Evolutionary conservation across 2,797 vertebrate genomes (phyloP).

Genomic region (Neopelma chrysocephalum): DNA sequence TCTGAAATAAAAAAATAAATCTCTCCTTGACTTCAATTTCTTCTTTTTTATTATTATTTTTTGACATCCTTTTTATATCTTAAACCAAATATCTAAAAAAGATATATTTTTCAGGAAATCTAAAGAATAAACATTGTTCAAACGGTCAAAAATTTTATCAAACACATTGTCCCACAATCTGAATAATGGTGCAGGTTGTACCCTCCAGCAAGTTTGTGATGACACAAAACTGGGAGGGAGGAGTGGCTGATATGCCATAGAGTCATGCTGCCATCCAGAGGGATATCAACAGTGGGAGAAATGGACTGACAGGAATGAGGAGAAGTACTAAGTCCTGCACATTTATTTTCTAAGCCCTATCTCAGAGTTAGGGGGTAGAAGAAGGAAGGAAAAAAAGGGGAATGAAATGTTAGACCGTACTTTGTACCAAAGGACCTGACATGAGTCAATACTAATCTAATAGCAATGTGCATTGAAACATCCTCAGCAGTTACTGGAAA

Average conservation of each 20-base stretch:
- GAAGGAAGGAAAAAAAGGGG: neutral
- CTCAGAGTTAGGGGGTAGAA: neutral
- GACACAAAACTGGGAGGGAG: neutral
- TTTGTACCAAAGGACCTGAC: neutral
- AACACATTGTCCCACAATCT: neutral
- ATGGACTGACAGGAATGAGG: neutral
- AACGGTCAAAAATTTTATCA: neutral
- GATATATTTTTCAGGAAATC: neutral
- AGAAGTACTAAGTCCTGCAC: neutral
- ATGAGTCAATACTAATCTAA: slow-evolving; percentile 23
- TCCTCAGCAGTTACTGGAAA: slow-evolving; percentile 28
- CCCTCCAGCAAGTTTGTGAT: neutral
- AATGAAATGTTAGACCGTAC: slow-evolving; percentile 11
- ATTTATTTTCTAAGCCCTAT: neutral
- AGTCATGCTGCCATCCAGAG: neutral
- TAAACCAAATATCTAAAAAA: neutral
- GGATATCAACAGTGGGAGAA: neutral
- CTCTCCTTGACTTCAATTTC: fast-evolving
- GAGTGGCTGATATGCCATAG: neutral
- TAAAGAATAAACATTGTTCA: neutral
- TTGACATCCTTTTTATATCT: neutral
- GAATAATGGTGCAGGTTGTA: neutral
- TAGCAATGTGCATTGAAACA: slow-evolving; percentile 5
- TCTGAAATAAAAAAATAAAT: neutral
- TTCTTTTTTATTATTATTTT: neutral